Conservation (phyloP, 1,140 invertebrate genomes). For the Drosophila obscura region DNA sequence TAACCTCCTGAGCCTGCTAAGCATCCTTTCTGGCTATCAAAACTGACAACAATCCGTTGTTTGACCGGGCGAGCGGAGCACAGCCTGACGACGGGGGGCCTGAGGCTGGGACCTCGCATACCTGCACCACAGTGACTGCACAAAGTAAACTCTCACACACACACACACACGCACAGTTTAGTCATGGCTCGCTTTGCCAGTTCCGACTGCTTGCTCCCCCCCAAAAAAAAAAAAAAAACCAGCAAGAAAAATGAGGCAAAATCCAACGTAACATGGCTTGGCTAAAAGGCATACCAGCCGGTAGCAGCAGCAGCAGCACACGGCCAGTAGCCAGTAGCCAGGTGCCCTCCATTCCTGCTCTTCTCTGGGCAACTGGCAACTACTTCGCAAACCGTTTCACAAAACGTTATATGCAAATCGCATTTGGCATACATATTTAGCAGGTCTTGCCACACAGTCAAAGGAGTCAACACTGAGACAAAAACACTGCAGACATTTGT, state of each 20-base stretch:
- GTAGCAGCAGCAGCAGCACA: background rate
- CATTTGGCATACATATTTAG: constrained; percentile 80
- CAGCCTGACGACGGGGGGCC: background rate
- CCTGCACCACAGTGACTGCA: constrained; percentile 46
- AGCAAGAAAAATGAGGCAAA: constrained; percentile 39
- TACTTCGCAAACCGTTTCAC: constrained; percentile 49
- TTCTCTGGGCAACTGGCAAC: background rate
- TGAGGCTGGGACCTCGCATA: constrained; percentile 26
- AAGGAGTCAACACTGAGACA: constrained; percentile 15
- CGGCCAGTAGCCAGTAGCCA: constrained; percentile 18
- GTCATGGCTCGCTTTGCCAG: constrained; percentile 24
- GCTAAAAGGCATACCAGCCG: constrained; percentile 66
- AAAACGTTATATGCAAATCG: constrained; percentile 78
- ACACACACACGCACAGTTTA: constrained; percentile 22
- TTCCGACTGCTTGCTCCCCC: background rate
- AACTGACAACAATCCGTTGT: constrained; percentile 58
- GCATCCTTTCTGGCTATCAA: constrained; percentile 36
- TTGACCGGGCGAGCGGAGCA: no score
- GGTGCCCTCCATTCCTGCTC: constrained; percentile 6
- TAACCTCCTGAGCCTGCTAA: constrained; percentile 33
- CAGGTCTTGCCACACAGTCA: constrained; percentile 60
- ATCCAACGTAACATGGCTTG: constrained; percentile 43
- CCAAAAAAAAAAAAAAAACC: constrained; percentile 11
- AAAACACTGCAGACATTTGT: background rate
- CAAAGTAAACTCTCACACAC: constrained; percentile 43